Conservation (phyloP, 35 echinoderm and acorn worm genomes). For the Strongylocentrotus purpuratus region DNA sequence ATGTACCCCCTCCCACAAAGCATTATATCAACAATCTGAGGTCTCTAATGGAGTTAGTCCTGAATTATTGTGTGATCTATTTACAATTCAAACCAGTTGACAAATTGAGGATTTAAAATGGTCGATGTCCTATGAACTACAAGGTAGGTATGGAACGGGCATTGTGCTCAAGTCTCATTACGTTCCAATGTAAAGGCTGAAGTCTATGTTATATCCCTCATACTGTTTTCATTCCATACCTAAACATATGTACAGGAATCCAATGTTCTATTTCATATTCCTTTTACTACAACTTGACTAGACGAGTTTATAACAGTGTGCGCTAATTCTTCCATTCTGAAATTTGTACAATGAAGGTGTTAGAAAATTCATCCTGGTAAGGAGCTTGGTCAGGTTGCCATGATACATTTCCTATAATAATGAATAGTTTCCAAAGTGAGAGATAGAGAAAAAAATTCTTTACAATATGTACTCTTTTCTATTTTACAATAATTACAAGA, state of each 20-base stretch:
- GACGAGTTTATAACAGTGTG: no score
- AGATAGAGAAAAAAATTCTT: background rate
- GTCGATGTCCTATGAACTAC: background rate
- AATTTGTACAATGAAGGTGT: background rate
- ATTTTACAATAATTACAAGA: conserved; percentile 52
- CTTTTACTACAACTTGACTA: background rate
- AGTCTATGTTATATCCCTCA: background rate
- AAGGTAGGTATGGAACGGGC: background rate
- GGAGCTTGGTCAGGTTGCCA: background rate
- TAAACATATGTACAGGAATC: conserved; percentile 1
- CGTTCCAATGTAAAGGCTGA: background rate
- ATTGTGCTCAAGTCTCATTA: background rate
- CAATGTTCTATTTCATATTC: background rate
- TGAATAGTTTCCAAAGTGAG: background rate
- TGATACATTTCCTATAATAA: background rate
- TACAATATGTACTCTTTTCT: conserved; percentile 46
- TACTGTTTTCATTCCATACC: background rate
- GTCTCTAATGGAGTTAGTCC: no score
- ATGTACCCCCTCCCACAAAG: background rate
- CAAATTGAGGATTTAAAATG: no score
- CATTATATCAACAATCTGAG: background rate
- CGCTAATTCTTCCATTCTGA: background rate
- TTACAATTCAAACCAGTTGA: background rate
- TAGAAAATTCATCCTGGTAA: background rate
- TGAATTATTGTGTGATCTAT: background rate